Conservation (phyloP, 2,888 invertebrate species). For the Xiphydria camelus region DNA sequence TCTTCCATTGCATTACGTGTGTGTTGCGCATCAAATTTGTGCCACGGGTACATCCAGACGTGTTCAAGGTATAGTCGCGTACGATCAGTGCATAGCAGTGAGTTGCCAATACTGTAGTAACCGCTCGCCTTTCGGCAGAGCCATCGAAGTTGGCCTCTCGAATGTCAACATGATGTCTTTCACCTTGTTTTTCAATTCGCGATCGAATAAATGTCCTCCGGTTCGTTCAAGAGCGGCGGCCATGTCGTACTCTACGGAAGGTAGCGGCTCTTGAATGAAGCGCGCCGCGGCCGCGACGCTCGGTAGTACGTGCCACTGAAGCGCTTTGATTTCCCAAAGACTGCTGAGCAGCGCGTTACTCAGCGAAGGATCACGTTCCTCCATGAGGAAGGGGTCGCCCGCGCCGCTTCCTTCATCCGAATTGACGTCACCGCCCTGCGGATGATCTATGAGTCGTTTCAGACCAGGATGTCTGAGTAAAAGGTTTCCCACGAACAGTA, state of each 20-base stretch:
- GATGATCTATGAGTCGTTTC: conserved; percentile 67
- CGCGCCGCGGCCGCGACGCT: conserved; percentile 73
- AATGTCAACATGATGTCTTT: conserved; percentile 77
- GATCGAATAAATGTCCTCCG: conserved; percentile 74
- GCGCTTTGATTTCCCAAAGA: conserved; percentile 87
- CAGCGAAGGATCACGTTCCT: conserved; percentile 77
- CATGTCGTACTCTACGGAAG: conserved; percentile 71
- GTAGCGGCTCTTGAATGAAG: conserved; percentile 70
- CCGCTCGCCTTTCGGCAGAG: conserved; percentile 66
- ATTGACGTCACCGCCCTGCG: conserved; percentile 53
- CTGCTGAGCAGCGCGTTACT: conserved; percentile 86
- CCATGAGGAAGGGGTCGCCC: conserved; percentile 83
- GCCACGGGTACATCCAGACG: too few relatives aligned
- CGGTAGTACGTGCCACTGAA: conserved; percentile 75
- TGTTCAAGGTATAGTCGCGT: too few relatives aligned
- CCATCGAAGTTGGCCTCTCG: conserved; percentile 69
- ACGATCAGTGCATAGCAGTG: conserved; percentile 41
- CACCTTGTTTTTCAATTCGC: conserved; percentile 74
- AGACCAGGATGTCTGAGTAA: conserved; percentile 83
- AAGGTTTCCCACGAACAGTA: conserved; percentile 84
- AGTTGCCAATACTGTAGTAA: conserved; percentile 71
- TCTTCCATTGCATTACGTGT: too few relatives aligned
- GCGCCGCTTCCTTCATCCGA: conserved; percentile 41
- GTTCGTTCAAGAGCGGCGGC: conserved; percentile 68
- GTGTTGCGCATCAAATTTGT: too few relatives aligned